Conservation (phyloP, 2,888 invertebrate genomes). For the Meghimatium bilineatum region DNA sequence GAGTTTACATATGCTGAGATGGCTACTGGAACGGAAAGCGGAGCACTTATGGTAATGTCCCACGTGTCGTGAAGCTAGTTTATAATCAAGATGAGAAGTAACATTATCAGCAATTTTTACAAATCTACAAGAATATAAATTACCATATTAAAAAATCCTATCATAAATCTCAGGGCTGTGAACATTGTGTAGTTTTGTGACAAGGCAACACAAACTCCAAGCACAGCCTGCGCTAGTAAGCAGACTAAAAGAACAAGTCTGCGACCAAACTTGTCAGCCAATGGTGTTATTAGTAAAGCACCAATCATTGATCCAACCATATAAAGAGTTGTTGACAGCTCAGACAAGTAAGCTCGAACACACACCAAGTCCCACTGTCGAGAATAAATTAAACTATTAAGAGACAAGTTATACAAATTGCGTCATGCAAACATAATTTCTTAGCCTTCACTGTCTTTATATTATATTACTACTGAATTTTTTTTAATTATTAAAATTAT, state of each 20-base stretch:
- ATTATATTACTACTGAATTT: too few species aligned
- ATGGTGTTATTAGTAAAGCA: slow-evolving; percentile 62
- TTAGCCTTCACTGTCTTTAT: too few species aligned
- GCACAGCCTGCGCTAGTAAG: slow-evolving; percentile 61
- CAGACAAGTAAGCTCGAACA: slow-evolving; percentile 62
- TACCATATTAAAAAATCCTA: slow-evolving; percentile 70
- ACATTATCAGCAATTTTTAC: too few species aligned
- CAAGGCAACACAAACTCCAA: slow-evolving; percentile 62
- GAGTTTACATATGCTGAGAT: too few species aligned
- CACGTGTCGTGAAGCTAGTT: too few species aligned
- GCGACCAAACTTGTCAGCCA: slow-evolving; percentile 69
- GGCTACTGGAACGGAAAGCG: too few species aligned
- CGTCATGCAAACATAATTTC: not conserved
- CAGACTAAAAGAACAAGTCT: slow-evolving; percentile 59
- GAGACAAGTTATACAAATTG: not conserved
- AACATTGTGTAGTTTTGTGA: slow-evolving; percentile 60
- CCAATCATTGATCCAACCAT: slow-evolving; percentile 68
- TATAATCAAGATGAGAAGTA: too few species aligned
- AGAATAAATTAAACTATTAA: not conserved
- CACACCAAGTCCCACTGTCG: slow-evolving; percentile 72
- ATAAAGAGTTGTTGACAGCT: slow-evolving; percentile 68
- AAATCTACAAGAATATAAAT: not conserved
- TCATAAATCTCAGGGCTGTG: slow-evolving; percentile 62
- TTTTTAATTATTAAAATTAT: too few species aligned
- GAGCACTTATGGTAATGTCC: too few species aligned